Evolutionary conservation across 2,113 vertebrate genomes (phyloP).

Genomic region (Lucifuga dentata): DNA sequence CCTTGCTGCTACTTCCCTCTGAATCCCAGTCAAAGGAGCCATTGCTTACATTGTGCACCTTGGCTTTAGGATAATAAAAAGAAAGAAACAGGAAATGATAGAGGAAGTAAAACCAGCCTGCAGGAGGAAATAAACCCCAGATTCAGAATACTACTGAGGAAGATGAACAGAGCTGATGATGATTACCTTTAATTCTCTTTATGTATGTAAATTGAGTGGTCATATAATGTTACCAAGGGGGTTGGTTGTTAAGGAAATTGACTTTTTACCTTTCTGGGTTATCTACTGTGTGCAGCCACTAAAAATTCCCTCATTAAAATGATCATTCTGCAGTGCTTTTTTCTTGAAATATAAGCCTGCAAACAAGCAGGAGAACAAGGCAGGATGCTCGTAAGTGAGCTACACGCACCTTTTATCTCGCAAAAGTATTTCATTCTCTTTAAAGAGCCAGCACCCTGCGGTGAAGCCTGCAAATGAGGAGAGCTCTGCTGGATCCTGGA

Average conservation of each 20-base stretch:
- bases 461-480: conserved; percentile 58
- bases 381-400: conserved; percentile 53
- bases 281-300: conserved; percentile 34
- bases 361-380: conserved; percentile 65
- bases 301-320: conserved; percentile 54
- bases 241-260: conserved; percentile 27
- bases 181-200: conserved; percentile 46
- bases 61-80: conserved; percentile 56
- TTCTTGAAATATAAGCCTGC: conserved; percentile 21
- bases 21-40: conserved; percentile 60
- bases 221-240: conserved; percentile 12
- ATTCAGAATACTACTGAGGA: conserved; percentile 34
- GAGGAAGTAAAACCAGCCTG: conserved; percentile 42
- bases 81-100: conserved; percentile 59
- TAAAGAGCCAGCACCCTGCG: conserved; percentile 47
- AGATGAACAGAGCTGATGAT: conserved; percentile 58
- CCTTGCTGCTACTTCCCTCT: conserved; percentile 63
- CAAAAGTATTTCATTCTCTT: conserved; percentile 56
- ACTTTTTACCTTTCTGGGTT: conserved; percentile 39
- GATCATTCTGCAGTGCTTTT: conserved; percentile 25
- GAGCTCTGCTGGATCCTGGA: conserved; percentile 35
- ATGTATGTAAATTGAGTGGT: conserved; percentile 48
- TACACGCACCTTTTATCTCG: conserved; percentile 50
- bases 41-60: conserved; percentile 59
- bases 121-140: conserved; percentile 57